Evolutionary conservation across 2,888 invertebrate genomes (phyloP).

Genomic region (Hypomecis atomaria): DNA sequence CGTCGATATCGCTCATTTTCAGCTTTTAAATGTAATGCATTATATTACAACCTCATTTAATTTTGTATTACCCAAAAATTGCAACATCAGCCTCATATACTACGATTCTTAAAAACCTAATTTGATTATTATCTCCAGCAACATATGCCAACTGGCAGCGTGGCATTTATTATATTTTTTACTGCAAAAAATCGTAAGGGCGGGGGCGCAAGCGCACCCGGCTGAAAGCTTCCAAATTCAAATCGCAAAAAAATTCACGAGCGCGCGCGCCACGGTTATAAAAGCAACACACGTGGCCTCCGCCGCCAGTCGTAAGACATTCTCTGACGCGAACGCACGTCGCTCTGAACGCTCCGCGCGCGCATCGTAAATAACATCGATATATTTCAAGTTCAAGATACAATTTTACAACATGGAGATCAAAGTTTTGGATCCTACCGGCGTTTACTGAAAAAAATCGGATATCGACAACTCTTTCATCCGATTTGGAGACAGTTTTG

Average conservation of each 20-base stretch:
- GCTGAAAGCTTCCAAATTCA: constrained; percentile 83
- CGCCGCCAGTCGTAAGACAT: constrained; percentile 70
- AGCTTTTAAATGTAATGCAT: too few species aligned
- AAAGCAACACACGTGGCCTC: constrained; percentile 75
- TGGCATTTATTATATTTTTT: constrained; percentile 61
- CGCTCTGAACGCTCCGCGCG: constrained; percentile 53
- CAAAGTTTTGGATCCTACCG: constrained; percentile 80
- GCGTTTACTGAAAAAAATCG: constrained; percentile 69
- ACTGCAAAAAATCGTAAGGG: constrained; percentile 65
- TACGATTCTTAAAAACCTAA: constrained; percentile 34
- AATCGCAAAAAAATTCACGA: constrained; percentile 81
- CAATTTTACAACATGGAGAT: constrained; percentile 69
- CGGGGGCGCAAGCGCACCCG: constrained; percentile 77
- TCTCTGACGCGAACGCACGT: constrained; percentile 64
- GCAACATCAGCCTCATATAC: constrained; percentile 7
- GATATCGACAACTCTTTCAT: constrained; percentile 33
- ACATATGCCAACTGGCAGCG: constrained; percentile 59
- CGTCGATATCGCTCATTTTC: too few species aligned
- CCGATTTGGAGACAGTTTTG: constrained; percentile 40
- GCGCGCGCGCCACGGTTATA: constrained; percentile 73
- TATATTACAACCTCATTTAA: not conserved
- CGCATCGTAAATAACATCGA: constrained; percentile 81
- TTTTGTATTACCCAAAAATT: not conserved
- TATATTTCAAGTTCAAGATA: constrained; percentile 63
- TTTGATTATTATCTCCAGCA: constrained; percentile 44